phyloP scores from a whole-genome alignment of 1,140 invertebrate genomes.

The Halesus radiatus region DNA sequence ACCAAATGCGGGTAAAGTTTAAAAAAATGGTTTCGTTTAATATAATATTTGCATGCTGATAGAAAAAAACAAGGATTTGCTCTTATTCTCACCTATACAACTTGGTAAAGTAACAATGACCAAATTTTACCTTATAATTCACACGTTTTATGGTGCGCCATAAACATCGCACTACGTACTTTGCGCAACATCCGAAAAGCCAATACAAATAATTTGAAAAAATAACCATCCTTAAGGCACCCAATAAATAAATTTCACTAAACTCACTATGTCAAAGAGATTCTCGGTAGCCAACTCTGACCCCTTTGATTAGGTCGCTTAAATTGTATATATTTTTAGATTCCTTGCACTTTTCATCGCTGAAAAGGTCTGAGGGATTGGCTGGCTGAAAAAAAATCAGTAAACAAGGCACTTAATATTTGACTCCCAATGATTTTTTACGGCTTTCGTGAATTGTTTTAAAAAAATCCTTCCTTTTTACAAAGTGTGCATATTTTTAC shows the following conservation, averaged over 20 bases:
- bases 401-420: neutral
- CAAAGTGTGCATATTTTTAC: neutral
- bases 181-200: neutral
- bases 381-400: neutral
- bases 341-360: slow-evolving; percentile 1
- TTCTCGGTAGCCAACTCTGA: too few relatives aligned
- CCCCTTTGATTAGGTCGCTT: too few relatives aligned
- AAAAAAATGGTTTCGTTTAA: too few relatives aligned
- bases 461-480: neutral
- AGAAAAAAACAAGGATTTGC: neutral
- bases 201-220: too few relatives aligned
- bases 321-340: too few relatives aligned
- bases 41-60: too few relatives aligned
- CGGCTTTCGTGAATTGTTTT: too few relatives aligned
- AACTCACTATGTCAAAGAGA: too few relatives aligned
- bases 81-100: slow-evolving; percentile 2
- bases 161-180: slow-evolving; percentile 8
- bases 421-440: neutral
- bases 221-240: too few relatives aligned
- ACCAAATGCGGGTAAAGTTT: too few relatives aligned
- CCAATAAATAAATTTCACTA: too few relatives aligned
- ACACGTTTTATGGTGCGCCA: slow-evolving; percentile 30
- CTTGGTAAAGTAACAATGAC: neutral
- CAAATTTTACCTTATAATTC: slow-evolving; percentile 28
- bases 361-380: neutral